Conservation (phyloP, 2,797 vertebrate species). For the Lagocephalus sceleratus region DNA sequence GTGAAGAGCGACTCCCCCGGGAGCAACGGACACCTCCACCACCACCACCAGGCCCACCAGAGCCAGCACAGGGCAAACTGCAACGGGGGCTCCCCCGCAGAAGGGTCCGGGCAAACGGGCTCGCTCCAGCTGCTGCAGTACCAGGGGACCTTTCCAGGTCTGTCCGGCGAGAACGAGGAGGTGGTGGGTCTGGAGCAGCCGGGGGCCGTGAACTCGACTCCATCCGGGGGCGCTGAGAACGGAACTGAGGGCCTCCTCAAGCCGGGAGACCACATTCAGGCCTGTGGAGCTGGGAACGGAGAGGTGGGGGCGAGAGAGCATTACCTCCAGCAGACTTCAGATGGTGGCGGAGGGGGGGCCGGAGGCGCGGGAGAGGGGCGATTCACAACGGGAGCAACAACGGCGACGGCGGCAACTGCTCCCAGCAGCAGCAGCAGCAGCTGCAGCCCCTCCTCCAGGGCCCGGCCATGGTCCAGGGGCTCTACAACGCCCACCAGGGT, state of each 20-base stretch:
- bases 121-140: conserved; percentile 96
- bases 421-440: conserved; percentile 78
- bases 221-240: conserved; percentile 63
- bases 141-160: conserved; percentile 87
- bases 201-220: conserved; percentile 59
- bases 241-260: conserved; percentile 87
- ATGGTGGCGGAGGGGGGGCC: conserved; percentile 64
- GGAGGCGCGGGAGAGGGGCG: conserved; percentile 65
- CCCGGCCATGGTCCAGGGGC: conserved; percentile 88
- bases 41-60: conserved; percentile 71
- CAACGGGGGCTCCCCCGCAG: conserved; percentile 87
- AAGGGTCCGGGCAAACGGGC: conserved; percentile 72
- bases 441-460: conserved; percentile 91
- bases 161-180: conserved; percentile 89
- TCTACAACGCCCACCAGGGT: conserved; percentile 89
- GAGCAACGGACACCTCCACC: conserved; percentile 75
- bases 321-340: conserved; percentile 84
- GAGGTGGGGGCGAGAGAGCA: conserved; percentile 83
- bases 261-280: conserved; percentile 87
- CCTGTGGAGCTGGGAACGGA: conserved; percentile 77
- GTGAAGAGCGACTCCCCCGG: conserved; percentile 90
- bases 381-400: conserved; percentile 74
- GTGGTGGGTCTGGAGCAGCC: conserved; percentile 87
- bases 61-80: conserved; percentile 86
- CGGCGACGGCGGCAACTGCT: conserved; percentile 54